A percentile compares a stretch with the other conserved stretches of the same genome.
Conservation (phyloP, 2,797 vertebrate species). For the Poecilia wingei region DNA sequence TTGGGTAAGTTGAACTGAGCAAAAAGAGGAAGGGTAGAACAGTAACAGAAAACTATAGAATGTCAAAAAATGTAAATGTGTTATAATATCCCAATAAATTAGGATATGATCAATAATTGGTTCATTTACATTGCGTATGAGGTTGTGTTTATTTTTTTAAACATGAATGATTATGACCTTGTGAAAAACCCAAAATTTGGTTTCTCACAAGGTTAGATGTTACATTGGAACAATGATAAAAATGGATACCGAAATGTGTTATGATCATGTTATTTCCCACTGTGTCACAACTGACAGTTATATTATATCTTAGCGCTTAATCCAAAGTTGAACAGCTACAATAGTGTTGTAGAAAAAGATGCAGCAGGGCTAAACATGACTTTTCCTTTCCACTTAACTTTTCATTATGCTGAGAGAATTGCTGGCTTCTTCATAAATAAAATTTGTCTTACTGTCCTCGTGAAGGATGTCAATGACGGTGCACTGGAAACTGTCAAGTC, state of each 20-base stretch:
- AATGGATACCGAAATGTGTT: background rate
- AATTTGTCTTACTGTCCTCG: background rate
- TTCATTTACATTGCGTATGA: background rate
- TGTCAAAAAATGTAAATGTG: background rate
- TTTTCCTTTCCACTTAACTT: background rate
- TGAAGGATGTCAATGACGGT: background rate
- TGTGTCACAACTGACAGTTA: background rate
- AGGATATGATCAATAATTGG: background rate
- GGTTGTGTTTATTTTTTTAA: background rate
- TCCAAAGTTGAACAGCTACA: too few species aligned
- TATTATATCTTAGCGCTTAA: too few species aligned
- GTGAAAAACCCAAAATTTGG: background rate
- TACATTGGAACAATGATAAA: background rate
- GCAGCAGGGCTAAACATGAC: background rate
- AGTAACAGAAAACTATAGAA: background rate
- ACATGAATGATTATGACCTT: background rate
- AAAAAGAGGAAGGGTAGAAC: background rate
- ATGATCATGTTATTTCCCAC: background rate
- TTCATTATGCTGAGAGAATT: background rate
- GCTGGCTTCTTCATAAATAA: background rate
- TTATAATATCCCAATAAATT: background rate
- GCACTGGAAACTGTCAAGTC: background rate
- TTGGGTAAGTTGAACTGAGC: slow-evolving; percentile 66
- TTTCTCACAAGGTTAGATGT: background rate
- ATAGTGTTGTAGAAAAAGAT: background rate